Evolutionary conservation across 2,888 invertebrate species (phyloP).

Genomic region (Zhengitettix transpicula): DNA sequence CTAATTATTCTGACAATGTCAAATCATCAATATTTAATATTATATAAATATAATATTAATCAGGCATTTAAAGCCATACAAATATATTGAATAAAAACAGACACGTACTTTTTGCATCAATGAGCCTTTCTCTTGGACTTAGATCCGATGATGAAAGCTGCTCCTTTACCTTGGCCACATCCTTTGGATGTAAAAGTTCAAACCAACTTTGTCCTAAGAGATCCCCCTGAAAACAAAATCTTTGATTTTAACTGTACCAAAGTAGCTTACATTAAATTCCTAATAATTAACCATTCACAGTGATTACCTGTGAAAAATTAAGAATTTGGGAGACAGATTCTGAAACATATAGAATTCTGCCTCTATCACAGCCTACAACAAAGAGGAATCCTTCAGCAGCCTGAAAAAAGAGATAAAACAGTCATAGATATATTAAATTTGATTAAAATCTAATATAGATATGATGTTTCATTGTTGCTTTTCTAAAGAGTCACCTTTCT

Average conservation of each 20-base stretch:
- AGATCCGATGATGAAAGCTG: conserved; percentile 82
- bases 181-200: conserved; percentile 86
- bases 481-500: no score
- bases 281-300: no score
- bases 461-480: no score
- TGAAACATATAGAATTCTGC: conserved; percentile 76
- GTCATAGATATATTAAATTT: background rate
- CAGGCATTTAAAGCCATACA: no score
- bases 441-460: no score
- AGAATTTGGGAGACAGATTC: conserved; percentile 70
- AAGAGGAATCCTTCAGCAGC: conserved; percentile 82
- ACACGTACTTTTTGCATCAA: conserved; percentile 77
- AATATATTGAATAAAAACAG: background rate
- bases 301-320: conserved; percentile 60
- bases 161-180: conserved; percentile 87
- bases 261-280: no score
- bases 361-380: conserved; percentile 85
- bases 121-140: conserved; percentile 71
- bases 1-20: no score
- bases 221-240: conserved; percentile 45
- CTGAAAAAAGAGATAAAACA: conserved; percentile 26
- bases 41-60: no score
- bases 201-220: conserved; percentile 84
- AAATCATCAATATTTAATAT: no score
- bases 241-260: background rate